A percentile compares a stretch with the other conserved stretches of the same genome.
phyloP scores from a whole-genome alignment of 2,888 invertebrate species.

The Erebia epiphron region DNA sequence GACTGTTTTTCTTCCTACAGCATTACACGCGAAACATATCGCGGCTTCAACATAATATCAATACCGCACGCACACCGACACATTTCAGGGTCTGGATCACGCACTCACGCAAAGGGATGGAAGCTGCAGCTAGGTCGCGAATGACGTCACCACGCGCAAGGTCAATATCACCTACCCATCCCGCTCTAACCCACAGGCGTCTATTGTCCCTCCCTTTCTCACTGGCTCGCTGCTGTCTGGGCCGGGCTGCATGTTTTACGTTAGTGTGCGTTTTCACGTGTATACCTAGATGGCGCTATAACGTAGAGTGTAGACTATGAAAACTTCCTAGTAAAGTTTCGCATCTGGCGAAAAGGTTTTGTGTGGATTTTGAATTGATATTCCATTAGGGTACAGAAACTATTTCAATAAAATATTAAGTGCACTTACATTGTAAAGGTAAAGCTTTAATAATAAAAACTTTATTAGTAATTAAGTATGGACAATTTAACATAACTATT shows the following conservation, averaged over 20 bases:
- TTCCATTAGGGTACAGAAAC: not conserved
- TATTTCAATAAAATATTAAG: too few species aligned
- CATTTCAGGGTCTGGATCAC: conserved; percentile 79
- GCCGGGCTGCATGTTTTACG: conserved; percentile 57
- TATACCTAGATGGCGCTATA: conserved; percentile 29
- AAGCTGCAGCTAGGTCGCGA: conserved; percentile 83
- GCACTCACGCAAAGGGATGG: conserved; percentile 57
- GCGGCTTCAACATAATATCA: not conserved
- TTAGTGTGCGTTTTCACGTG: conserved; percentile 41
- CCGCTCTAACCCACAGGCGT: conserved; percentile 48
- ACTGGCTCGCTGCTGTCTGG: conserved; percentile 71
- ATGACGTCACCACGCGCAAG: conserved; percentile 83
- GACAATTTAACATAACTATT: too few species aligned
- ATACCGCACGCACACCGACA: conserved; percentile 47
- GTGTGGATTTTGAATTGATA: not conserved
- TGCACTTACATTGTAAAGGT: too few species aligned
- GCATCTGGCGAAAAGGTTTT: conserved; percentile 10
- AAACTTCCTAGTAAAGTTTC: conserved; percentile 32
- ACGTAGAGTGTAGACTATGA: conserved; percentile 17
- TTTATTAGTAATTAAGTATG: too few species aligned
- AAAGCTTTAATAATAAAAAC: too few species aligned
- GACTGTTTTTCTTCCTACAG: too few species aligned
- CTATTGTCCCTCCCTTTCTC: conserved; percentile 49
- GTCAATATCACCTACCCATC: conserved; percentile 73
- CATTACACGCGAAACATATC: not conserved